Evolutionary conservation across 2,888 invertebrate species (phyloP).

Genomic region (Noctua fimbriata): DNA sequence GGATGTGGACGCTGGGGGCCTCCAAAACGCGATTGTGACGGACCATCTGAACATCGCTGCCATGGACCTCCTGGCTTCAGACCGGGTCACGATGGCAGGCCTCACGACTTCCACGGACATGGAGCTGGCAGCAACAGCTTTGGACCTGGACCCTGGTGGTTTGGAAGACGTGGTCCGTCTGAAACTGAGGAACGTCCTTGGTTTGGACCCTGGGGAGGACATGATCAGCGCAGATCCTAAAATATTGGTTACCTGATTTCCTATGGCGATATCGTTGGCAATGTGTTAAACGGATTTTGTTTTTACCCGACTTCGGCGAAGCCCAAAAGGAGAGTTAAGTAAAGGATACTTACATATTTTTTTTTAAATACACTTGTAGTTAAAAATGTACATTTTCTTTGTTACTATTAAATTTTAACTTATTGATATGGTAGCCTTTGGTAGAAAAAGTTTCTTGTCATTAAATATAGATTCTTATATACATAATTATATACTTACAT

Average conservation of each 20-base stretch:
- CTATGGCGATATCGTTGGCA: not conserved
- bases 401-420: not conserved
- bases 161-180: conserved; percentile 15
- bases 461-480: too few relatives aligned
- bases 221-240: conserved; percentile 9
- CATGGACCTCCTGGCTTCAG: conserved; percentile 11
- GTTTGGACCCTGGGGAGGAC: not conserved
- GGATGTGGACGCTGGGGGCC: conserved; percentile 21
- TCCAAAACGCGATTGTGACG: conserved; percentile 2
- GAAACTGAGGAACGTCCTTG: conserved; percentile 7
- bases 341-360: not conserved
- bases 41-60: not conserved
- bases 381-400: not conserved
- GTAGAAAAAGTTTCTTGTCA: not conserved
- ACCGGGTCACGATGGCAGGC: not conserved
- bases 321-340: too few relatives aligned
- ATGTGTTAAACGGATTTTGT: not conserved
- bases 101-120: conserved; percentile 16
- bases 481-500: too few relatives aligned
- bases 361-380: not conserved
- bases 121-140: not conserved
- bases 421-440: not conserved
- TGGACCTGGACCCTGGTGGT: conserved; percentile 19
- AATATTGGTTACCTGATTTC: not conserved
- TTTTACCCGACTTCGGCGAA: too few relatives aligned